These are phyloP conservation scores for Protodeltote pygarga DNA, from an alignment of 2,888 invertebrate genomes.

Conservation along the genomic window DNA sequence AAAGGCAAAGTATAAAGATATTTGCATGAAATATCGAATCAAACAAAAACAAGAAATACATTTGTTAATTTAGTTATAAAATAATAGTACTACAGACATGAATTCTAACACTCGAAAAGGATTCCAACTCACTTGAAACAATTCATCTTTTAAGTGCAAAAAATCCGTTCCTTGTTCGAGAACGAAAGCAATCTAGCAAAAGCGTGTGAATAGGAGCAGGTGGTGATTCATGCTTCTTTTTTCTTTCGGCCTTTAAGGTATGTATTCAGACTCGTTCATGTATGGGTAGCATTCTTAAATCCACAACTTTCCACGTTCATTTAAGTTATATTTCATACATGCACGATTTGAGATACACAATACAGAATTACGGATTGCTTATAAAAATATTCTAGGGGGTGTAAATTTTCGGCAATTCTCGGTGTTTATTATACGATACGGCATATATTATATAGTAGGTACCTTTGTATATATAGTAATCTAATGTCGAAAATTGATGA, in stretches of 20 bases:
- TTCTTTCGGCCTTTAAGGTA: conserved; percentile 27
- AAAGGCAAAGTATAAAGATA: no score
- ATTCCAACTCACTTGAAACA: conserved; percentile 53
- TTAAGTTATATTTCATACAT: background rate
- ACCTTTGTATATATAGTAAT: no score
- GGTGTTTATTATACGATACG: no score
- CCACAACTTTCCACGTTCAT: conserved; percentile 2
- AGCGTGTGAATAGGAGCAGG: conserved; percentile 73
- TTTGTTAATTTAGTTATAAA: background rate
- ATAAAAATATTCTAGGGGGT: background rate
- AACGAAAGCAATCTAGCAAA: conserved; percentile 69
- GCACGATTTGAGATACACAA: background rate
- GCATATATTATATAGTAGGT: no score
- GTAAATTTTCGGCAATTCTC: no score
- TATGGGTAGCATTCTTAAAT: conserved; percentile 22
- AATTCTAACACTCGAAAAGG: conserved; percentile 35
- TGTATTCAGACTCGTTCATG: conserved; percentile 31
- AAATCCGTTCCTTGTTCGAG: conserved; percentile 65
- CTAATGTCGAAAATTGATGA: no score
- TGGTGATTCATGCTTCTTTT: conserved; percentile 59
- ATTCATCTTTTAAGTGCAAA: conserved; percentile 64
- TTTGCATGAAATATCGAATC: no score
- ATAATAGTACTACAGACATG: conserved; percentile 11
- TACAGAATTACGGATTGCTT: background rate
- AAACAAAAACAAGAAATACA: no score